A percentile compares a stretch with the other conserved stretches of the same genome.
Evolutionary conservation across 2,113 vertebrate species (phyloP).

Genomic region (Willisornis vidua): DNA sequence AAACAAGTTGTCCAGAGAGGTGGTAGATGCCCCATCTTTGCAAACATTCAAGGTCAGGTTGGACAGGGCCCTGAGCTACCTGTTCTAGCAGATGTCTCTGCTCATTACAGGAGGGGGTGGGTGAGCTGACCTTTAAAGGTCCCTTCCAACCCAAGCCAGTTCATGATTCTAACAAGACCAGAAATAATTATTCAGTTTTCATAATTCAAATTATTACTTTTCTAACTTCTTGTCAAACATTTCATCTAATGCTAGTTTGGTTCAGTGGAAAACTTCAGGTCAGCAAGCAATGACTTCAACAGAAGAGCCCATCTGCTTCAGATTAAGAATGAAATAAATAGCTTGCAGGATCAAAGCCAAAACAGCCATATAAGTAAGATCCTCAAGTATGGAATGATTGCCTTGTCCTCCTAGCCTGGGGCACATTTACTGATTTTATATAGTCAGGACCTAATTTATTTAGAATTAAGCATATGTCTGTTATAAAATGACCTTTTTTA

Average conservation of each 20-base stretch:
- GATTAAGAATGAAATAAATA: constrained; percentile 1
- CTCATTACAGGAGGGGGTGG: not conserved
- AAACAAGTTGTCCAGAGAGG: not conserved
- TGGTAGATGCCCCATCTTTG: not conserved
- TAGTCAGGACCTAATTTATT: not conserved
- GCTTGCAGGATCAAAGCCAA: not conserved
- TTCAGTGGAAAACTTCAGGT: constrained; percentile 1
- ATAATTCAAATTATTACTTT: not conserved
- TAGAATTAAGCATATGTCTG: not conserved
- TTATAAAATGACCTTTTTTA: not conserved
- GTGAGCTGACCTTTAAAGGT: not conserved
- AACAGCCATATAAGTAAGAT: not conserved
- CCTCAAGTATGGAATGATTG: not conserved
- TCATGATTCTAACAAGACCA: not conserved
- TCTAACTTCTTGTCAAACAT: not conserved
- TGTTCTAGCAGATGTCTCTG: not conserved
- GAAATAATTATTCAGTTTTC: not conserved
- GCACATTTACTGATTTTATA: not conserved
- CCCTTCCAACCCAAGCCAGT: not conserved
- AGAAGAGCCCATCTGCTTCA: constrained; percentile 10
- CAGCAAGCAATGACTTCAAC: constrained; percentile 3
- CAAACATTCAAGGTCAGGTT: not conserved
- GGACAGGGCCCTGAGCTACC: accelerated
- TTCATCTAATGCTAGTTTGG: not conserved
- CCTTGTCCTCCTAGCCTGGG: not conserved